Conservation (phyloP, 2,113 vertebrate species). For the Rhodinocichla rosea region DNA sequence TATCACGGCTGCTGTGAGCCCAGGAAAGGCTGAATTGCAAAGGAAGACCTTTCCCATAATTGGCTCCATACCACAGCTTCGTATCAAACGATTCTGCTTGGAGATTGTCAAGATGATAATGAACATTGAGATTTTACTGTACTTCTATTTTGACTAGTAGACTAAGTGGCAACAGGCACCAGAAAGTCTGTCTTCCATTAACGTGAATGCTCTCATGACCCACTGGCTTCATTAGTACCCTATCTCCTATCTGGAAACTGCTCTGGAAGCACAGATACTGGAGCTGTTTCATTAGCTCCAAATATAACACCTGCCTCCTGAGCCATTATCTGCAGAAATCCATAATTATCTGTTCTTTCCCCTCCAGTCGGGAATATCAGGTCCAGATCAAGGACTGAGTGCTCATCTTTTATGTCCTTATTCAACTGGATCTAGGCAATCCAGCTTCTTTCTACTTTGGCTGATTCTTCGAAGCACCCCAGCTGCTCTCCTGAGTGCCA, state of each 20-base stretch:
- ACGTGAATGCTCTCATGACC: neutral
- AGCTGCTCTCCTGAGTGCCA: accelerated
- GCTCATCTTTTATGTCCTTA: neutral
- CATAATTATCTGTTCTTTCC: neutral
- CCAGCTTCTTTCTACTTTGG: neutral
- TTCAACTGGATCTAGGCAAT: neutral
- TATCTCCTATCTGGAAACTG: neutral
- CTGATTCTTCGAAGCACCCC: neutral
- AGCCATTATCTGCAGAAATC: constrained; percentile 5
- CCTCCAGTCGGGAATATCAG: neutral
- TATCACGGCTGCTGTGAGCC: neutral
- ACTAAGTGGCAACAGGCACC: constrained; percentile 10
- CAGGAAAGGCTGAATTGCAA: neutral
- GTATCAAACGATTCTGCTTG: neutral
- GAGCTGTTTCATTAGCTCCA: constrained; percentile 15
- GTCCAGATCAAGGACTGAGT: neutral
- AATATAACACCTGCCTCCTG: neutral
- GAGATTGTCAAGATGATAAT: constrained; percentile 4
- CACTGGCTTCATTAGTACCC: neutral
- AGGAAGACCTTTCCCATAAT: constrained; percentile 19
- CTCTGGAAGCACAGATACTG: neutral
- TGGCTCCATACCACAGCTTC: neutral
- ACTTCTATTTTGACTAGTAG: constrained; percentile 20
- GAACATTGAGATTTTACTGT: constrained; percentile 22
- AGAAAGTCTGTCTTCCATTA: neutral